Evolutionary conservation across 2,797 vertebrate species (phyloP).

Genomic region (Ara ararauna): DNA sequence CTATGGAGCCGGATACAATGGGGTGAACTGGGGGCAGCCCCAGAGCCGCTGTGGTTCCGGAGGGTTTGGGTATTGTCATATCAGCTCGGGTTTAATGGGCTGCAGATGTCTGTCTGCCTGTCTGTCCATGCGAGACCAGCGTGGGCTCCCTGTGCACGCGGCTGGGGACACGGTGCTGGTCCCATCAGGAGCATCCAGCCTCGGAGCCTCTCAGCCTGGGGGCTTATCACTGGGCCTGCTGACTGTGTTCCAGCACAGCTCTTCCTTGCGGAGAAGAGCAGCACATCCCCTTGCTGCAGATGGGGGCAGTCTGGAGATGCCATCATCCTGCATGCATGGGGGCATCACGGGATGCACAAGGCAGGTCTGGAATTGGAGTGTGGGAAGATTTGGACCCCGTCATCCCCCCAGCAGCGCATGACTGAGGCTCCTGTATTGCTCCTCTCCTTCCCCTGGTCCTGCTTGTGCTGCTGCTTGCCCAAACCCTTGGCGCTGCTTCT

Average conservation of each 20-base stretch:
- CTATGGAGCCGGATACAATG: fast-evolving
- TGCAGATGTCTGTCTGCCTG: background rate
- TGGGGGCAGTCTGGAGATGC: background rate
- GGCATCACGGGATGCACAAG: fast-evolving
- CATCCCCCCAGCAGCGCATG: background rate
- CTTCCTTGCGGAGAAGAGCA: background rate
- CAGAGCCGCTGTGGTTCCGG: fast-evolving
- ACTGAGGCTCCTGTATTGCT: background rate
- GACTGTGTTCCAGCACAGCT: background rate
- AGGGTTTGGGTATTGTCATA: background rate
- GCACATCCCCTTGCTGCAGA: fast-evolving
- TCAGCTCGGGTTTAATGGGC: background rate
- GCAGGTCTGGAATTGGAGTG: background rate
- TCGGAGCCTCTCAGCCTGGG: fast-evolving
- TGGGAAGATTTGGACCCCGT: background rate
- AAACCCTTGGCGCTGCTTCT: background rate
- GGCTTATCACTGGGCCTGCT: background rate
- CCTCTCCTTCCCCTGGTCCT: background rate
- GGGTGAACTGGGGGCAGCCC: background rate
- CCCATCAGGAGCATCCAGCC: background rate
- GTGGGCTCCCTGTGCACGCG: fast-evolving
- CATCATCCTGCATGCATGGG: fast-evolving
- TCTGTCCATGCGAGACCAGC: background rate
- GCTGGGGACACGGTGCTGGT: background rate
- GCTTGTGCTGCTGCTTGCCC: background rate